phyloP scores from a whole-genome alignment of 1,140 invertebrate genomes.

The Musca vetustissima region DNA sequence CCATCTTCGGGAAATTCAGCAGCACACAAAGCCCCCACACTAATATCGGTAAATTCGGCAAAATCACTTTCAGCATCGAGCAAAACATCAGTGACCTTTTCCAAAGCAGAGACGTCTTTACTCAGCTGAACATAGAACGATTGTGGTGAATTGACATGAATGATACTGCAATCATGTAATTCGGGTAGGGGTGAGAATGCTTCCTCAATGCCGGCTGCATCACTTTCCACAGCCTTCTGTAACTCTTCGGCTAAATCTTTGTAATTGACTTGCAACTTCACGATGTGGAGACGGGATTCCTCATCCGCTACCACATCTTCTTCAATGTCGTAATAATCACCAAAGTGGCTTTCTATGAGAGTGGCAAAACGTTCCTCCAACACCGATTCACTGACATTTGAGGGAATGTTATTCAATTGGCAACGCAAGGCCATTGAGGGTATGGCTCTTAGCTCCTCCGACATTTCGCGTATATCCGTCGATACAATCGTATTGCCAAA shows the following conservation, averaged over 20 bases:
- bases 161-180: constrained; percentile 57
- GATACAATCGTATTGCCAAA: constrained; percentile 68
- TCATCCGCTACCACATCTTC: constrained; percentile 26
- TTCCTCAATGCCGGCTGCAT: constrained; percentile 24
- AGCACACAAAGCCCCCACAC: constrained; percentile 62
- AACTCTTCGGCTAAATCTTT: constrained; percentile 47
- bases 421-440: constrained; percentile 65
- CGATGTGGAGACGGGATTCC: constrained; percentile 16
- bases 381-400: constrained; percentile 30
- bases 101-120: constrained; percentile 58
- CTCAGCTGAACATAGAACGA: constrained; percentile 70
- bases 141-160: constrained; percentile 61
- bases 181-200: constrained; percentile 40
- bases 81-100: constrained; percentile 62
- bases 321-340: constrained; percentile 46
- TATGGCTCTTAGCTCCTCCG: constrained; percentile 62
- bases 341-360: constrained; percentile 46
- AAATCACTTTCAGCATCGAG: constrained; percentile 59
- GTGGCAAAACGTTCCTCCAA: constrained; percentile 40
- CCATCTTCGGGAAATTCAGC: constrained; percentile 67
- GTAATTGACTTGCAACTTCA: constrained; percentile 41
- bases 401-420: constrained; percentile 54
- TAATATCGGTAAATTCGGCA: constrained; percentile 54
- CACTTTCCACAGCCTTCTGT: constrained; percentile 35
- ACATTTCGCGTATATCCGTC: constrained; percentile 62